Percentiles rank a stretch among this genome's conserved stretches.
Conservation (phyloP, 1,140 invertebrate species). For the Druon quercuslanigerum region DNA sequence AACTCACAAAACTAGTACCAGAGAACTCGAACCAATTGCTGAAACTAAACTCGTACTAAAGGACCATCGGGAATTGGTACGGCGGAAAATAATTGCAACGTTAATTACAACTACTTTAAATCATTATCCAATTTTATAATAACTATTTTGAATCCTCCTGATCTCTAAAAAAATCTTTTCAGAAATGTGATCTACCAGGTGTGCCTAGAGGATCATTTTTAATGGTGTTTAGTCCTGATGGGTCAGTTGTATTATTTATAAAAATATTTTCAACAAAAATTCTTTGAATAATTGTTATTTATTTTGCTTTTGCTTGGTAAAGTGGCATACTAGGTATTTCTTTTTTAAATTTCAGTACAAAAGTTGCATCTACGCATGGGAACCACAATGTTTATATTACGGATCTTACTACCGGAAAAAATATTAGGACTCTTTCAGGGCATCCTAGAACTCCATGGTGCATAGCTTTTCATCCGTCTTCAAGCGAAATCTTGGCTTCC, state of each 20-base stretch:
- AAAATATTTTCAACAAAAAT: background rate
- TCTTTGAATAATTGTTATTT: slow-evolving; percentile 26
- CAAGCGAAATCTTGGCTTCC: slow-evolving; percentile 88
- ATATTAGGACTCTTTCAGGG: slow-evolving; percentile 86
- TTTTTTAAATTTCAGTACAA: slow-evolving; percentile 77
- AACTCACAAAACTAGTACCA: slow-evolving; percentile 59
- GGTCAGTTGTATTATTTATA: slow-evolving; percentile 75
- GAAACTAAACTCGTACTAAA: slow-evolving; percentile 77
- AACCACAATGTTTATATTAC: slow-evolving; percentile 95
- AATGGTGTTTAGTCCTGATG: slow-evolving; percentile 91
- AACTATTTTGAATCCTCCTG: background rate
- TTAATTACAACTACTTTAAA: slow-evolving; percentile 19
- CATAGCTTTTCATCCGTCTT: slow-evolving; percentile 91
- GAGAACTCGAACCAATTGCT: slow-evolving; percentile 73
- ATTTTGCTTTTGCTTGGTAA: slow-evolving; percentile 30
- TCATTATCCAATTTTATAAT: slow-evolving; percentile 27
- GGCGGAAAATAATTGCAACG: slow-evolving; percentile 37
- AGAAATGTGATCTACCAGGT: slow-evolving; percentile 85
- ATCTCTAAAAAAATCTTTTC: too few relatives aligned
- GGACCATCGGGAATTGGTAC: slow-evolving; percentile 75
- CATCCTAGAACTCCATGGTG: slow-evolving; percentile 95
- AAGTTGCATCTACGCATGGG: slow-evolving; percentile 92
- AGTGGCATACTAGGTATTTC: slow-evolving; percentile 23
- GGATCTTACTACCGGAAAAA: slow-evolving; percentile 86
- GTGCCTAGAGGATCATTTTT: slow-evolving; percentile 86